A percentile compares a stretch with the other conserved stretches of the same genome.
Evolutionary conservation across 2,888 invertebrate genomes (phyloP).

Genomic region (Lepetodrilus schrolli): DNA sequence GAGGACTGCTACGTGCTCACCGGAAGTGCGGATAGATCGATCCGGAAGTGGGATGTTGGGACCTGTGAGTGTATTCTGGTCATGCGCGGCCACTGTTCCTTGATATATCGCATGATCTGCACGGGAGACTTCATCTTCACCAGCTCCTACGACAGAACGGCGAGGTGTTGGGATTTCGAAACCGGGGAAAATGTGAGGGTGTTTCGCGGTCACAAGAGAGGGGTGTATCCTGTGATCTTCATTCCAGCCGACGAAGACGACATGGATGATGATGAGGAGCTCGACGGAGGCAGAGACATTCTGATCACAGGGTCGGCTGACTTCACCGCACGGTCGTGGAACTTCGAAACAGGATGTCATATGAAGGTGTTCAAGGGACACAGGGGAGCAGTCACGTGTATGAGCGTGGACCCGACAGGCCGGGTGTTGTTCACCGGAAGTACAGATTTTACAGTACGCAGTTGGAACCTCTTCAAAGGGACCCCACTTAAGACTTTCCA

Average conservation of each 20-base stretch:
- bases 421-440: slow-evolving; percentile 76
- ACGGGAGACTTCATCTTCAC: slow-evolving; percentile 76
- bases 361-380: slow-evolving; percentile 75
- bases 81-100: slow-evolving; percentile 75
- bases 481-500: slow-evolving; percentile 73
- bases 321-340: slow-evolving; percentile 74
- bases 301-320: slow-evolving; percentile 75
- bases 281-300: slow-evolving; percentile 70
- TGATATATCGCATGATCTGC: slow-evolving; percentile 76
- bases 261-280: slow-evolving; percentile 56
- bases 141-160: slow-evolving; percentile 73
- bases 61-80: slow-evolving; percentile 76
- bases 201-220: slow-evolving; percentile 76
- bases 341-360: slow-evolving; percentile 74
- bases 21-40: slow-evolving; percentile 77
- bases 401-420: slow-evolving; percentile 75
- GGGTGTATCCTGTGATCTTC: slow-evolving; percentile 77
- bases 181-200: slow-evolving; percentile 74
- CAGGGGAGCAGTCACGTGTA: slow-evolving; percentile 76
- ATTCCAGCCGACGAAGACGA: slow-evolving; percentile 74
- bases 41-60: slow-evolving; percentile 78
- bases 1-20: slow-evolving; percentile 77
- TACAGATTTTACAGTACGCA: slow-evolving; percentile 75
- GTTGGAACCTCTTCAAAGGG: slow-evolving; percentile 76
- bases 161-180: slow-evolving; percentile 77